These are phyloP conservation scores for Hemistola chrysoprasaria DNA, from an alignment of 2,888 invertebrate genomes.

Conservation along the genomic window DNA sequence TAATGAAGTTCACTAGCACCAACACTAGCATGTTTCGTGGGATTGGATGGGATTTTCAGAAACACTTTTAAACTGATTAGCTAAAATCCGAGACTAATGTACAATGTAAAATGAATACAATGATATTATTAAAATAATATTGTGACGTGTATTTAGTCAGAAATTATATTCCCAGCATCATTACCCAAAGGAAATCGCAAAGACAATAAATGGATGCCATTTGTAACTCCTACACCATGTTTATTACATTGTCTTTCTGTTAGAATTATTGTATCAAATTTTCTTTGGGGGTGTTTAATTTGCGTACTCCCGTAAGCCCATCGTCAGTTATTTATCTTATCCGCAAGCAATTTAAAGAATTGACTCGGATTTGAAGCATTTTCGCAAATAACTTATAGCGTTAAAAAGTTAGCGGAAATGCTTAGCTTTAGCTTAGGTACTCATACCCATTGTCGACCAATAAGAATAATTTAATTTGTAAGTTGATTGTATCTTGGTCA, in stretches of 20 bases:
- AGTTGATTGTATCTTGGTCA: no score
- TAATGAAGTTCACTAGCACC: no score
- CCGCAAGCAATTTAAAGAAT: constrained; percentile 40
- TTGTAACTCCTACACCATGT: constrained; percentile 48
- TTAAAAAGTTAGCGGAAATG: no score
- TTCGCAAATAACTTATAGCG: constrained; percentile 32
- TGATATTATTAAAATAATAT: constrained; percentile 18
- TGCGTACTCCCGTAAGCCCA: constrained; percentile 27
- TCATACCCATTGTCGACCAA: no score
- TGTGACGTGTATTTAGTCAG: constrained; percentile 34
- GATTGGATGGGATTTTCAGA: no score
- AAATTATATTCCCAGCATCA: constrained; percentile 45
- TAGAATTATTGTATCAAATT: constrained; percentile 38
- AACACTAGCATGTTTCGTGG: no score
- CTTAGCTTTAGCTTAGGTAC: no score
- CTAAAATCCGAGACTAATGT: no score
- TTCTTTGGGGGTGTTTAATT: constrained; percentile 30
- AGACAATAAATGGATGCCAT: constrained; percentile 50
- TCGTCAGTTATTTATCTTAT: constrained; percentile 35
- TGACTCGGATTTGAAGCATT: constrained; percentile 34
- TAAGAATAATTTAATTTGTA: no score
- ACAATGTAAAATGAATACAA: no score
- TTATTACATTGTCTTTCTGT: constrained; percentile 40
- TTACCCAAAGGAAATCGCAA: constrained; percentile 46
- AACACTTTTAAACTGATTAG: no score